Evolutionary conservation across 2,797 vertebrate genomes (phyloP), one percentile per base, ranked within the genome.

Genomic region (Echeneis naucrates): DNA sequence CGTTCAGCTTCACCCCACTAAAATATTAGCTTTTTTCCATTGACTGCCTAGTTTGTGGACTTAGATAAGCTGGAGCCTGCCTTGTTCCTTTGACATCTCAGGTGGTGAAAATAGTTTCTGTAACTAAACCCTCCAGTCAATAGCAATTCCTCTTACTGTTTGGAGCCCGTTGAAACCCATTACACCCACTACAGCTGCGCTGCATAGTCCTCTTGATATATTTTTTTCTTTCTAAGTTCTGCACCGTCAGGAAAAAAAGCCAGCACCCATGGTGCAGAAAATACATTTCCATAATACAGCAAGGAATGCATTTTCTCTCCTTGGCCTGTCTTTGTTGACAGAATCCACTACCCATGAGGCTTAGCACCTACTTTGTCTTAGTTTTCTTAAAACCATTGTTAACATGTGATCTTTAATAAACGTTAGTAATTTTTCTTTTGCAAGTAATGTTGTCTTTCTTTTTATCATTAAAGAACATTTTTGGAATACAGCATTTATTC

Each of bases 401-500:
- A 87, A 86, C 78, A 83, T 82, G 72, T 63, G 83, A 75, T 80
- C 82, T 90, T 88, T 77, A 93, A 93, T 93, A 93, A 94, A 92
- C 63, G 64, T 57, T 51, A 64, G 23, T 77, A 4, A 50, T 52
- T 70, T 81, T 88, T 84, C 77, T 84, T 81, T 77, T 55, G 37
- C 13, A 12, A 27, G 23, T 61, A 24, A 62, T 48, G 35, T 52
- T 60, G 50, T 59, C 42, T 66, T 65, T 56, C 23, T 80, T 70
- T 61, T 23, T 21, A 26, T 50, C 8, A 62, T 19, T 33, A 68
- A 53, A 62, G 0, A 59, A 23, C 12, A 16, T 30, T 45, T 1
- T 21, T 0, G 38, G n/a, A 58, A 58, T 51, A 74, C 12, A 69
- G 16, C 10, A 47, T 84, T 83, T 83, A 86, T 77, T 87, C 27